Evolutionary conservation across 2,888 invertebrate genomes (phyloP).

Genomic region (Tenthredo scrophulariae): DNA sequence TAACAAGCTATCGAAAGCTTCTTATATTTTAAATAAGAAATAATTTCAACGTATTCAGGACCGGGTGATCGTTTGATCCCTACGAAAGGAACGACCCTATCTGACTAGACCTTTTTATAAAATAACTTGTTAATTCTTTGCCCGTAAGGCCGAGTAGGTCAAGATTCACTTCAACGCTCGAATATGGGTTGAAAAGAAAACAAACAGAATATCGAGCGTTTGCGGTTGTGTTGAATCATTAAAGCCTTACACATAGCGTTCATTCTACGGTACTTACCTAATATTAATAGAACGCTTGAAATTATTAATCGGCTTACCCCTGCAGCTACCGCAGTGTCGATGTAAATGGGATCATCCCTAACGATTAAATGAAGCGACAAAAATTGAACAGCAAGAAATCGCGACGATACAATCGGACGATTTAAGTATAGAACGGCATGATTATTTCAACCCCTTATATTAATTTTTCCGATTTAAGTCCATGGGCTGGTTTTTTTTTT

Average conservation of each 20-base stretch:
- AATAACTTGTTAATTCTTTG: neutral
- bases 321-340: neutral
- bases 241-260: neutral
- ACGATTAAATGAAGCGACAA: neutral
- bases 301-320: constrained; percentile 21
- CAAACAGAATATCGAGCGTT: neutral
- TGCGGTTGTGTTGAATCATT: constrained; percentile 10
- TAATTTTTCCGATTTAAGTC: neutral
- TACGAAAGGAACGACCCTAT: neutral
- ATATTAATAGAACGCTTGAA: neutral
- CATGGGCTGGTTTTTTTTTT: neutral
- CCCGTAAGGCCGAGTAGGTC: constrained; percentile 7
- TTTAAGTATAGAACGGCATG: neutral
- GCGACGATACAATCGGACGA: neutral
- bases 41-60: no score
- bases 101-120: neutral
- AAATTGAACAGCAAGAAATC: neutral
- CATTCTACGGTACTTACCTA: neutral
- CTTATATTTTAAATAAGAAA: neutral
- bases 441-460: neutral
- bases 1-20: neutral
- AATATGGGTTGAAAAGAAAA: neutral
- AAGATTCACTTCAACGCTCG: constrained; percentile 9
- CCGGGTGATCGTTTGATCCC: neutral
- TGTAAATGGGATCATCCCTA: neutral